Evolutionary conservation across 2,888 invertebrate species (phyloP).

Genomic region (Perdita meconis): DNA sequence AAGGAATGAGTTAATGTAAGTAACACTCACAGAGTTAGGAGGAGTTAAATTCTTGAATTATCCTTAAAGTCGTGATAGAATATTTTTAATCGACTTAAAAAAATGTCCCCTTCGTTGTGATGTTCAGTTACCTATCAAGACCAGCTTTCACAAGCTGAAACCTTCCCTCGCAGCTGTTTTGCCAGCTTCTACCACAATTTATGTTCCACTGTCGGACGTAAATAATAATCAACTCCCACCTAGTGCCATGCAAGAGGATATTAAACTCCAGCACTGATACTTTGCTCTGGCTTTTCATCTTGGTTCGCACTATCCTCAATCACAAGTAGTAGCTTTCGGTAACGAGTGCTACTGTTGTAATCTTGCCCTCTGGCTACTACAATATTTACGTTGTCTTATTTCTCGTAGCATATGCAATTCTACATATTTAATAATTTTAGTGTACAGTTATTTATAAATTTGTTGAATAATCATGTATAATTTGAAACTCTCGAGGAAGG

Average conservation of each 20-base stretch:
- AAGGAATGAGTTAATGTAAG: too few relatives aligned
- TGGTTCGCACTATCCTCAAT: constrained; percentile 63
- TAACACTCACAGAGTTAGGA: too few relatives aligned
- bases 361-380: constrained; percentile 23
- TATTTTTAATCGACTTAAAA: background rate
- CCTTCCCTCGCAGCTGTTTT: constrained; percentile 37
- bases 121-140: background rate
- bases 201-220: constrained; percentile 72
- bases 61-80: background rate
- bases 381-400: too few relatives aligned
- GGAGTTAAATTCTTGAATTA: too few relatives aligned
- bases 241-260: constrained; percentile 33
- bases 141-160: constrained; percentile 32
- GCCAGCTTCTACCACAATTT: constrained; percentile 66
- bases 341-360: constrained; percentile 66
- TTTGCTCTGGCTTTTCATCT: constrained; percentile 38
- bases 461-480: too few relatives aligned
- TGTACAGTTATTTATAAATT: too few relatives aligned
- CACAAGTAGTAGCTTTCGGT: constrained; percentile 61
- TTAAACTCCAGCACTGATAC: constrained; percentile 58
- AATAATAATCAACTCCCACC: constrained; percentile 74
- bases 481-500: too few relatives aligned
- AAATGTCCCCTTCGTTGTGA: background rate
- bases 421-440: too few relatives aligned
- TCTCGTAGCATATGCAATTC: too few relatives aligned